These are phyloP conservation scores for Rousettus leschenaultii DNA, from an alignment of 2,113 vertebrate genomes.

Conservation along the genomic window DNA sequence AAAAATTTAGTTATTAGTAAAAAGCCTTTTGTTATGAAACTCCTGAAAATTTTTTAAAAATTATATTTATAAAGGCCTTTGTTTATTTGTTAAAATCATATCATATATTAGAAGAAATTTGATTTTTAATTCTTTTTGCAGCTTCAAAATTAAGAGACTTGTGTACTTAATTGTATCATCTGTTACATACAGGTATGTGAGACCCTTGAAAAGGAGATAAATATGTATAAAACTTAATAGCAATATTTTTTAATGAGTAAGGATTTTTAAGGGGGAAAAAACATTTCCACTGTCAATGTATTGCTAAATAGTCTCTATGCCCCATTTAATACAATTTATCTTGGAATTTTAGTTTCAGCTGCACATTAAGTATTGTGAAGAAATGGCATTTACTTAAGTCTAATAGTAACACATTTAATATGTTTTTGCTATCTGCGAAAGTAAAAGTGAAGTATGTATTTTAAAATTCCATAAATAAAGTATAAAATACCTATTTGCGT, in stretches of 20 bases:
- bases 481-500: neutral
- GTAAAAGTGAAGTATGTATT: neutral
- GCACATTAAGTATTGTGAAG: neutral
- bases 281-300: neutral
- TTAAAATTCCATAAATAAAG: neutral
- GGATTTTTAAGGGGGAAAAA: neutral
- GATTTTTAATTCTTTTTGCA: constrained; percentile 59
- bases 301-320: neutral
- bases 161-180: constrained; percentile 89
- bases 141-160: constrained; percentile 81
- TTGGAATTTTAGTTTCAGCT: neutral
- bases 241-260: neutral
- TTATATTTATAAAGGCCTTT: neutral
- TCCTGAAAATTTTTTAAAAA: neutral
- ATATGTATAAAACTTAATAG: neutral
- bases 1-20: neutral
- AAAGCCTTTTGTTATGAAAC: neutral
- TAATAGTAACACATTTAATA: neutral
- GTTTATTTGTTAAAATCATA: neutral
- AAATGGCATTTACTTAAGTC: neutral
- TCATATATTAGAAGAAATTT: constrained; percentile 3
- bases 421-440: neutral
- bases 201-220: neutral
- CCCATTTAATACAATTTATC: neutral
- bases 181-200: constrained; percentile 92